Evolutionary conservation across 2,888 invertebrate genomes (phyloP).

Genomic region (Agapostemon virescens): DNA sequence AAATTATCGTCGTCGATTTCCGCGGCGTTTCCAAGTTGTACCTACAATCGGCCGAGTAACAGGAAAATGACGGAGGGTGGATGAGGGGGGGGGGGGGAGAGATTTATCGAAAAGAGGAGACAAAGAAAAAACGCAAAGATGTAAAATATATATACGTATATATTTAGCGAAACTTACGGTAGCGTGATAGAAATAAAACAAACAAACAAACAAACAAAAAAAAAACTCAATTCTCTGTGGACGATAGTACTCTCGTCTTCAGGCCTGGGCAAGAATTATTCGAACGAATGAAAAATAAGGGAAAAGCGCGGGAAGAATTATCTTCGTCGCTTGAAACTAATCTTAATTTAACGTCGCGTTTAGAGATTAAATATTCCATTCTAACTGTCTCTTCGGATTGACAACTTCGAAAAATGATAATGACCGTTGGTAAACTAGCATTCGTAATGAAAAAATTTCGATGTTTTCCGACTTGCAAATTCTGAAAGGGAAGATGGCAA

Average conservation of each 20-base stretch:
- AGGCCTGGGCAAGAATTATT: slow-evolving; percentile 1
- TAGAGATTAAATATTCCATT: no score
- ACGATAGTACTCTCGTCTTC: slow-evolving; percentile 50
- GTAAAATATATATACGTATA: neutral
- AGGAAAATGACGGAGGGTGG: no score
- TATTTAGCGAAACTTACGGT: slow-evolving; percentile 28
- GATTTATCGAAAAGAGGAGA: neutral
- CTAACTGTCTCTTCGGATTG: neutral
- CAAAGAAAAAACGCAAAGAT: neutral
- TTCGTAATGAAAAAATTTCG: no score
- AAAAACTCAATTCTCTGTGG: slow-evolving; percentile 18
- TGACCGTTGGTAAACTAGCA: no score
- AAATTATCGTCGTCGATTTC: slow-evolving; percentile 50
- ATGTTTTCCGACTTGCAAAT: neutral
- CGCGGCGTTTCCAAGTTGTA: slow-evolving; percentile 26
- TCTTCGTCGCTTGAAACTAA: neutral
- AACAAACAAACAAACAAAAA: no score
- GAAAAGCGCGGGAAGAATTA: neutral
- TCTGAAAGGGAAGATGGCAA: neutral
- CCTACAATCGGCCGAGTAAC: slow-evolving; percentile 1
- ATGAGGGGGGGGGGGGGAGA: no score
- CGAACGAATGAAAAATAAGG: neutral
- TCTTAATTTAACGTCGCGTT: neutral
- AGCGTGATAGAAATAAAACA: slow-evolving; percentile 15
- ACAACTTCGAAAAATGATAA: neutral